Evolutionary conservation across 2,113 vertebrate genomes (phyloP), one percentile per base, ranked within the genome.

Genomic region (Atractosteus spatula): DNA sequence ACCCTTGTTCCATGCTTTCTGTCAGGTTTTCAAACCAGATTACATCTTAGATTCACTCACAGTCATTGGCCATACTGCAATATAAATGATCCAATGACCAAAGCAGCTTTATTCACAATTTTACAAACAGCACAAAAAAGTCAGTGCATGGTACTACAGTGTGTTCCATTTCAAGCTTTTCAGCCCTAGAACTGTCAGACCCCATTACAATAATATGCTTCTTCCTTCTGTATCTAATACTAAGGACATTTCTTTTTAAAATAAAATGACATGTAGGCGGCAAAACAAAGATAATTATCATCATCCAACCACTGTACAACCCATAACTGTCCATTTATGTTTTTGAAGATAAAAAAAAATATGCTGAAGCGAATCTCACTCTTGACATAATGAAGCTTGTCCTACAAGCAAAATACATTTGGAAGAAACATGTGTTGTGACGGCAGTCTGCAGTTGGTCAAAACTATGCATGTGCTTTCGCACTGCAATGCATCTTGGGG

Each of bases 351-450:
- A 29, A 29, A 29, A 72, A 72, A 82, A 80, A 55, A 55, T 55
- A 56, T 44, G 56, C 41, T 13, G 71, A 75, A 73, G 61, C 16
- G 62, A 63, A 47, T 66, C 45, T 13, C 16, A 42, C n/a, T 66
- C 41, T 16, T 72, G 43, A 73, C 55, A 73, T 42, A 66, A 8
- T 44, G 42, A 10, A 45, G 64, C 43, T 66, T 55, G 66, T 68
- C 14, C 75, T 70, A 71, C 54, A 41, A 66, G 80, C 78, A 80
- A 75, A 89, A 78, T 74, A 76, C 78, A 71, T 71, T 68, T 78
- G 80, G 73, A 72, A 16, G 70, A 41, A 41, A 42, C 59, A 77
- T 76, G 67, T 85, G 66, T 47, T 64, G 45, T 54, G 59, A 55
- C 41, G 11, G 42, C 62, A 72, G 61, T 42, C 14, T 45, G 8